Evolutionary conservation across 2,888 invertebrate species (phyloP).

Genomic region (Caenorhabditis sp.): DNA sequence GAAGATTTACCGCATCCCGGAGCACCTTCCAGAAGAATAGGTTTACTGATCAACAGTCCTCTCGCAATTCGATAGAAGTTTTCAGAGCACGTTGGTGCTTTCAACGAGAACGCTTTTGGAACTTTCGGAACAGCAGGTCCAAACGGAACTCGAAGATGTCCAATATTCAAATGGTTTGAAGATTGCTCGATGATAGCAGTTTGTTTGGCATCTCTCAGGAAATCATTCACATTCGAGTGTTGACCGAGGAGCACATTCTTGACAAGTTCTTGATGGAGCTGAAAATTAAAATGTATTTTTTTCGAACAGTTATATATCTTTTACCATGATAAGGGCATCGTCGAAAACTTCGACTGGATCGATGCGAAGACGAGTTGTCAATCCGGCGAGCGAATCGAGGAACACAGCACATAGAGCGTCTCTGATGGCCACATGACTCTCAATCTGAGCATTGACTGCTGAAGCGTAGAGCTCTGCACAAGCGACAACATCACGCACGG

Average conservation of each 20-base stretch:
- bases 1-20: slow-evolving; percentile 99
- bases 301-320: not conserved
- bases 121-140: slow-evolving; percentile 87
- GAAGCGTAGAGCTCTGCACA: slow-evolving; percentile 85
- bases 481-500: slow-evolving; percentile 87
- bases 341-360: slow-evolving; percentile 59
- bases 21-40: slow-evolving; percentile 93
- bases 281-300: not conserved
- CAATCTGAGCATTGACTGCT: slow-evolving; percentile 74
- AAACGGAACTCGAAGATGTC: slow-evolving; percentile 65
- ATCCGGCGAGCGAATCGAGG: slow-evolving; percentile 94
- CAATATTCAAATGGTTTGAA: slow-evolving; percentile 52
- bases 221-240: slow-evolving; percentile 4
- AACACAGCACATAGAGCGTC: slow-evolving; percentile 87
- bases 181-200: slow-evolving; percentile 22
- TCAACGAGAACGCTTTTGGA: slow-evolving; percentile 84
- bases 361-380: slow-evolving; percentile 91
- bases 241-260: slow-evolving; percentile 23
- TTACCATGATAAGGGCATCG: slow-evolving; percentile 70
- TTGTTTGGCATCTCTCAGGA: slow-evolving; percentile 23
- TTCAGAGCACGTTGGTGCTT: slow-evolving; percentile 85
- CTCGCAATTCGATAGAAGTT: slow-evolving; percentile 92
- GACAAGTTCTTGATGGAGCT: slow-evolving; percentile 49
- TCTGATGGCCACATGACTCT: slow-evolving; percentile 70
- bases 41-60: slow-evolving; percentile 89